Conservation (phyloP, 2,797 vertebrate genomes). For the Gymnothorax reevesii region DNA sequence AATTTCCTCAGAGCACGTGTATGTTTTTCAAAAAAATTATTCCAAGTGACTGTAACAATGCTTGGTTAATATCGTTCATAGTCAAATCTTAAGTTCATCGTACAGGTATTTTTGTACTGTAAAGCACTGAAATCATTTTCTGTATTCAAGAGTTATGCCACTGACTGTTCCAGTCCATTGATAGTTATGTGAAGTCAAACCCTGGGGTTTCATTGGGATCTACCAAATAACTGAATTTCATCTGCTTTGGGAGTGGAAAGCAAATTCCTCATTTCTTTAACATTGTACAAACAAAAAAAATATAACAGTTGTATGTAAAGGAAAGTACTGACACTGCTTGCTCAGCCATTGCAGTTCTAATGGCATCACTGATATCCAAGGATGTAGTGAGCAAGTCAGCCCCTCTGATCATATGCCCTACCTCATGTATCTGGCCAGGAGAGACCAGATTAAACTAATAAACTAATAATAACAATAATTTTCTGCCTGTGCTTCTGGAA, state of each 20-base stretch:
- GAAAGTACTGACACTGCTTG: neutral
- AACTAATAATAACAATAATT: slow-evolving; percentile 4
- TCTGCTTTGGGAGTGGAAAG: neutral
- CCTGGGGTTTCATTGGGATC: neutral
- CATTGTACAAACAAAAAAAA: neutral
- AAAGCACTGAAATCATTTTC: neutral
- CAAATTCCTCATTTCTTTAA: neutral
- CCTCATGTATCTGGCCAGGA: neutral
- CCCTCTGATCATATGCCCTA: neutral
- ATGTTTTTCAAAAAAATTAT: neutral
- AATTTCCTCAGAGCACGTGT: neutral
- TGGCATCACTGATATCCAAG: neutral
- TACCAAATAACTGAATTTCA: neutral
- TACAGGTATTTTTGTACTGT: neutral
- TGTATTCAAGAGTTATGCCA: neutral
- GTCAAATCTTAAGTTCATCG: neutral
- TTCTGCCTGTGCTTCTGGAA: neutral
- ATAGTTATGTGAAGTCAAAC: neutral
- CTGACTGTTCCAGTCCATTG: neutral
- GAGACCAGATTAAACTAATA: neutral
- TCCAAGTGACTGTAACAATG: neutral
- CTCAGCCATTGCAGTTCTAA: neutral
- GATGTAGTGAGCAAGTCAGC: neutral
- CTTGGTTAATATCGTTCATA: neutral
- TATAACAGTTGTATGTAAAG: neutral